Evolutionary conservation across 2,888 invertebrate genomes (phyloP), one percentile per base, ranked within the genome.

Genomic region (Vesta saturnalis): DNA sequence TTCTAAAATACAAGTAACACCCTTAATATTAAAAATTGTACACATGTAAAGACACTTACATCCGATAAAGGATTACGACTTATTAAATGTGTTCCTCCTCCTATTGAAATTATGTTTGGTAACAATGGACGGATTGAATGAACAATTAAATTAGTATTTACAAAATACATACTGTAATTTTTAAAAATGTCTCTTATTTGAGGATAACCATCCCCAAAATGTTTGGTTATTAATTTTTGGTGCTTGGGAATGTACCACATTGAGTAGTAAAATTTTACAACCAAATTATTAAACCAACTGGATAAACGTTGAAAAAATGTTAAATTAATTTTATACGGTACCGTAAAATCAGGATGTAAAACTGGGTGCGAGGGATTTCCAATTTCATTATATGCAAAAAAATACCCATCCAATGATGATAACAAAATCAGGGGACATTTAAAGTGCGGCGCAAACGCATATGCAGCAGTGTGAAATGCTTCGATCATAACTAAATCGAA

Each of bases 401-500:
- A 47, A 3, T 73, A 74, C 10, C 76, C 74, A 59, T 81, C 82
- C 59, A 82, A 39, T 0, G 83, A 81, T 15, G 76, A 68, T 1
- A 83, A 66, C 0, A 79, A 81, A 47, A 83, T 80, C 19, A 80
- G 73, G 0, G 83, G 83, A 66, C 79, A 78, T 6, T 80, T 72
- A 61, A 81, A 83, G 57, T 76, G 73, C 74, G 79, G 76, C 22
- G 76, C 74, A 64, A 83, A 80, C 3, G 77, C 78, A 52, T 77
- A 71, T 71, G 76, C 76, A 0, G 75, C 71, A 0, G 79, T 78
- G 14, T 76, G 66, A 15, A 77, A 73, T 3, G 76, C 77, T 73
- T 83, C 83, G 5, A 79, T 73, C 46, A 83, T 77, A 1, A 83
- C 69, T 60, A 83, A 65, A 73, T 83, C 83, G 60, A 82, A 83